A percentile compares a stretch with the other conserved stretches of the same genome.
phyloP scores from a whole-genome alignment of 2,113 vertebrate genomes.

The Hippocampus comes region DNA sequence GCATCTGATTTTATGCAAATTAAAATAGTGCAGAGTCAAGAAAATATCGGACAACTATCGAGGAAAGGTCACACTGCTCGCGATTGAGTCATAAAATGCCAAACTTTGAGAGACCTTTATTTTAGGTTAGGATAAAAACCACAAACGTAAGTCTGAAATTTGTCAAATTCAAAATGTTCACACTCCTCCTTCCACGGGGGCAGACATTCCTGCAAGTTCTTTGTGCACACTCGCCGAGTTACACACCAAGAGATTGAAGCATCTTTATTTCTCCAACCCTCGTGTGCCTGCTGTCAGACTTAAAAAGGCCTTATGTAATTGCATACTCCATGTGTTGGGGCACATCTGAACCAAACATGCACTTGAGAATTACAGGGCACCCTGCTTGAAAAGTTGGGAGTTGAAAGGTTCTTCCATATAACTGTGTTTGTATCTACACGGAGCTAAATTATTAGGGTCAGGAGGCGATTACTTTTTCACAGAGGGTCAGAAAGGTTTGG shows the following conservation, averaged over 20 bases:
- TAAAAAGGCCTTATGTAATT: slow-evolving; percentile 43
- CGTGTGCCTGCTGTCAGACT: slow-evolving; percentile 16
- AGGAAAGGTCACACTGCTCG: slow-evolving; percentile 12
- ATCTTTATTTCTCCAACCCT: neutral
- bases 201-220: slow-evolving; percentile 22
- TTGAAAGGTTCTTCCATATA: neutral
- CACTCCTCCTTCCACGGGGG: neutral
- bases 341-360: slow-evolving; percentile 38
- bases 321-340: slow-evolving; percentile 36
- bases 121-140: slow-evolving; percentile 30
- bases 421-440: too few species aligned
- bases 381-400: slow-evolving; percentile 10
- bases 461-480: too few species aligned
- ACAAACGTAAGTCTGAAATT: slow-evolving; percentile 26
- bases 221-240: slow-evolving; percentile 9
- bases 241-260: slow-evolving; percentile 1
- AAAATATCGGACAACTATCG: too few species aligned
- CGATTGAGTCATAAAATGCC: slow-evolving; percentile 29
- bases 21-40: too few species aligned
- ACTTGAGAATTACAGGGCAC: slow-evolving; percentile 27
- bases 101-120: neutral
- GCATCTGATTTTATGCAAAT: too few species aligned
- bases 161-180: slow-evolving; percentile 10
- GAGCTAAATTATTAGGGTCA: neutral
- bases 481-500: too few species aligned